Evolutionary conservation across 2,797 vertebrate genomes (phyloP).

Genomic region (Xyrichtys novacula): DNA sequence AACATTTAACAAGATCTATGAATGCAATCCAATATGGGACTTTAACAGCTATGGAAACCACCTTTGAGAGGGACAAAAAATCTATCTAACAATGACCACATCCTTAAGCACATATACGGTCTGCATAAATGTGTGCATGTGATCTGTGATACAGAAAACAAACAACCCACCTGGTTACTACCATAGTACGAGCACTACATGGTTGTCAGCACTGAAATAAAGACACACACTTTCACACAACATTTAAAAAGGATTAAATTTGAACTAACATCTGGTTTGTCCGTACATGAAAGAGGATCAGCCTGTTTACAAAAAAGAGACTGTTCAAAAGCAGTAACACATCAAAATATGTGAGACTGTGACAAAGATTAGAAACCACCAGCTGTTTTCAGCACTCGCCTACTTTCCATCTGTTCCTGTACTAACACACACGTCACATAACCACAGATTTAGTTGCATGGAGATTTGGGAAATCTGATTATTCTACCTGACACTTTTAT

Average conservation of each 20-base stretch:
- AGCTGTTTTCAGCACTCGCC: conserved; percentile 1
- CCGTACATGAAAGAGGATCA: neutral
- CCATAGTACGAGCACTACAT: neutral
- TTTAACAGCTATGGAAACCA: no score
- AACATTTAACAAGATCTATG: no score
- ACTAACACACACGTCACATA: neutral
- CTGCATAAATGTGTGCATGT: no score
- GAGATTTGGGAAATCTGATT: neutral
- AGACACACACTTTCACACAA: neutral
- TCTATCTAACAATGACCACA: no score
- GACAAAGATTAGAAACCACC: neutral
- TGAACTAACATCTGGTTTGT: neutral
- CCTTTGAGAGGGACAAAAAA: no score
- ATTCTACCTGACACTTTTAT: neutral
- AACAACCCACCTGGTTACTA: no score
- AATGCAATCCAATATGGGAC: no score
- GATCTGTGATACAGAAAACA: no score
- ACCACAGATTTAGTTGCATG: neutral
- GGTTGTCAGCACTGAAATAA: neutral
- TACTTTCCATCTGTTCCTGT: neutral
- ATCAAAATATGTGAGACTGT: neutral
- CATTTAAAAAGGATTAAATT: neutral
- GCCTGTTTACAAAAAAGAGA: neutral
- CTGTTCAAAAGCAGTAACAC: neutral
- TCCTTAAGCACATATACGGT: no score